These are phyloP conservation scores for Leuctra nigra DNA, from an alignment of 2,888 invertebrate genomes.

Conservation along the genomic window DNA sequence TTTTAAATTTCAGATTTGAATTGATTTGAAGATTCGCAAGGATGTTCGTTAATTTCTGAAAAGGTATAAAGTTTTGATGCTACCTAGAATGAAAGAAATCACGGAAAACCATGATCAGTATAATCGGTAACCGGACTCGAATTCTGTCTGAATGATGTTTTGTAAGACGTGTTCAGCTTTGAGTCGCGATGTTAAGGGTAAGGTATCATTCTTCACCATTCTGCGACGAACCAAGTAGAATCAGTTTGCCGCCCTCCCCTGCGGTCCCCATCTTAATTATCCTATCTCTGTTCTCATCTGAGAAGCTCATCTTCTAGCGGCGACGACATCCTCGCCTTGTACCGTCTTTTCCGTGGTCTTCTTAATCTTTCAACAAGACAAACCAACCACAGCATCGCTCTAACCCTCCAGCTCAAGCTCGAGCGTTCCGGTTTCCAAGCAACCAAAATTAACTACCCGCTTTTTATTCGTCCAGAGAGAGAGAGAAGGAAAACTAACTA, in stretches of 20 bases:
- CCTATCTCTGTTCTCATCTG: slow-evolving; percentile 27
- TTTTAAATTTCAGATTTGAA: too few relatives aligned
- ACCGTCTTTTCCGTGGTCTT: slow-evolving; percentile 23
- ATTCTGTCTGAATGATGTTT: too few relatives aligned
- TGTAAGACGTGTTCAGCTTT: too few relatives aligned
- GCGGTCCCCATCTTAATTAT: slow-evolving; percentile 26
- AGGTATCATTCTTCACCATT: too few relatives aligned
- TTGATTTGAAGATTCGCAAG: too few relatives aligned
- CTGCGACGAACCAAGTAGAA: slow-evolving; percentile 6
- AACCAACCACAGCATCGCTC: slow-evolving; percentile 24
- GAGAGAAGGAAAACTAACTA: slow-evolving; percentile 13
- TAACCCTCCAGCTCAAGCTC: slow-evolving; percentile 5
- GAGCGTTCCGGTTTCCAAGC: slow-evolving; percentile 22
- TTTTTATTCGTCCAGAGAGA: slow-evolving; percentile 20
- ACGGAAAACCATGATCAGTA: too few relatives aligned
- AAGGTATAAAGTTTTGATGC: too few relatives aligned
- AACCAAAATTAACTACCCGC: slow-evolving; percentile 25
- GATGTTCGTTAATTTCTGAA: too few relatives aligned
- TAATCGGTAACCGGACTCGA: too few relatives aligned
- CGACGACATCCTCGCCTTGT: not conserved
- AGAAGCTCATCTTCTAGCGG: slow-evolving; percentile 8
- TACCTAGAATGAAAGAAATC: too few relatives aligned
- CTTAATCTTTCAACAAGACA: slow-evolving; percentile 27
- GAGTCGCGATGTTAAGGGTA: too few relatives aligned
- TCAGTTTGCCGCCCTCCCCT: slow-evolving; percentile 4